Percentiles rank a stretch among this genome's conserved stretches.
phyloP scores from a whole-genome alignment of 2,888 invertebrate species.

The Euzetes globulus region DNA sequence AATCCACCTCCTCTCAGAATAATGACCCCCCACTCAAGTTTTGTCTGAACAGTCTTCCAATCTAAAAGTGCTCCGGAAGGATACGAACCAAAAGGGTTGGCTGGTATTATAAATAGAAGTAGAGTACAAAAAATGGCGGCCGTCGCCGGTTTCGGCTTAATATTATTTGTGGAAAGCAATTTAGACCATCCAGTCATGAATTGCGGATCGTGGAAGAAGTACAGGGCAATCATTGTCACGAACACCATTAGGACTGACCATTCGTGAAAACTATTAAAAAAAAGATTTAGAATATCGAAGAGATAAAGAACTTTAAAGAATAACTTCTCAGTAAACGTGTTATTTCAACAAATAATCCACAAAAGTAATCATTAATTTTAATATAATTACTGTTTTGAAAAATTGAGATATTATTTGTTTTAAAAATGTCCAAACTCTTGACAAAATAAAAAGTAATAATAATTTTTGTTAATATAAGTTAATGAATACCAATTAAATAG shows the following conservation, averaged over 20 bases:
- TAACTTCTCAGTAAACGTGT: not conserved
- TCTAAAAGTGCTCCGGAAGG: conserved; percentile 43
- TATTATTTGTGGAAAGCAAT: conserved; percentile 42
- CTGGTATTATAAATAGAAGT: conserved; percentile 45
- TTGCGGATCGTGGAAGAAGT: conserved; percentile 45
- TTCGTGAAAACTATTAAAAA: conserved; percentile 38
- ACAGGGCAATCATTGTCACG: conserved; percentile 44
- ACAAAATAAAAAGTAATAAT: too few species aligned
- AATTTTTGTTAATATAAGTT: too few species aligned
- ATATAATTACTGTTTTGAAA: too few species aligned
- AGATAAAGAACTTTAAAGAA: not conserved
- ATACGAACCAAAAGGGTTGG: conserved; percentile 34
- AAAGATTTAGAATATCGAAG: too few species aligned
- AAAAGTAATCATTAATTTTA: too few species aligned
- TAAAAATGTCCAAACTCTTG: too few species aligned
- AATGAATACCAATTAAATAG: too few species aligned
- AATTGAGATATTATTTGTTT: too few species aligned
- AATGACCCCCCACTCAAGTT: conserved; percentile 47
- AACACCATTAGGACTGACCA: conserved; percentile 40
- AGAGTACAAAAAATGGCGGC: conserved; percentile 45
- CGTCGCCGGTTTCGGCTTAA: conserved; percentile 45
- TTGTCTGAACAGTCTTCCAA: conserved; percentile 46
- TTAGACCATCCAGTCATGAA: conserved; percentile 46
- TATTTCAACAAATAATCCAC: too few species aligned
- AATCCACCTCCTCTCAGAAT: conserved; percentile 64